Percentiles rank a stretch among this genome's conserved stretches.
phyloP scores from a whole-genome alignment of 2,113 vertebrate genomes.

The Melanocharis versteri region DNA sequence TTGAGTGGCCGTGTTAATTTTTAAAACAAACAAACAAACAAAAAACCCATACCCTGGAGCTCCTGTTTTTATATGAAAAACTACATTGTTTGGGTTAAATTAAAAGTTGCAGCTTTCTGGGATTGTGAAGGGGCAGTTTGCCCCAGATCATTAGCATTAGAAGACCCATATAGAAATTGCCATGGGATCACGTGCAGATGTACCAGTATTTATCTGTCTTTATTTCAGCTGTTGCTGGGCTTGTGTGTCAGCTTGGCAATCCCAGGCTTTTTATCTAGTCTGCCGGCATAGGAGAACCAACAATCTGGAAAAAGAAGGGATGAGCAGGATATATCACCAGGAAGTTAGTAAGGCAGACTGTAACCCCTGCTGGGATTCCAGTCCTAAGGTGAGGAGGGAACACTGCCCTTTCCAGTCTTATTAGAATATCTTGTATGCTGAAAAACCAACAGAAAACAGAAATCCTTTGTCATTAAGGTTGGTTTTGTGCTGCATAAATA shows the following conservation, averaged over 20 bases:
- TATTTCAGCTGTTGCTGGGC: not conserved
- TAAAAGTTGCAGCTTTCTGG: not conserved
- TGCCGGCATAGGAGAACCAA: not conserved
- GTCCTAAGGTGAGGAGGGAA: not conserved
- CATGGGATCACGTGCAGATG: not conserved
- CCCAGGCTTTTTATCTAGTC: not conserved
- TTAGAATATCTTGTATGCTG: not conserved
- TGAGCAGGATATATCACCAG: fast-evolving
- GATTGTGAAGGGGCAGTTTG: not conserved
- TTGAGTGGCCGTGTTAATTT: not conserved
- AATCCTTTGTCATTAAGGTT: not conserved
- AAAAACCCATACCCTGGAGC: not conserved
- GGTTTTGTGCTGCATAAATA: not conserved
- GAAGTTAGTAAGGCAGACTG: not conserved
- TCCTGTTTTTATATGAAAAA: not conserved
- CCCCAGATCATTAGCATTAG: not conserved
- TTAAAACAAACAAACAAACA: not conserved
- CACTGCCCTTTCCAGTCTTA: not conserved
- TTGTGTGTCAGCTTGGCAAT: not conserved
- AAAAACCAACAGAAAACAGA: not conserved
- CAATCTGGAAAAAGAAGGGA: not conserved
- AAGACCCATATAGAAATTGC: not conserved
- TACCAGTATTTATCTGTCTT: not conserved
- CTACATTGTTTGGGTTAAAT: not conserved
- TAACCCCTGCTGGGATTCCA: not conserved